phyloP scores from a whole-genome alignment of 2,888 invertebrate genomes.

The Calephelis perditalis region DNA sequence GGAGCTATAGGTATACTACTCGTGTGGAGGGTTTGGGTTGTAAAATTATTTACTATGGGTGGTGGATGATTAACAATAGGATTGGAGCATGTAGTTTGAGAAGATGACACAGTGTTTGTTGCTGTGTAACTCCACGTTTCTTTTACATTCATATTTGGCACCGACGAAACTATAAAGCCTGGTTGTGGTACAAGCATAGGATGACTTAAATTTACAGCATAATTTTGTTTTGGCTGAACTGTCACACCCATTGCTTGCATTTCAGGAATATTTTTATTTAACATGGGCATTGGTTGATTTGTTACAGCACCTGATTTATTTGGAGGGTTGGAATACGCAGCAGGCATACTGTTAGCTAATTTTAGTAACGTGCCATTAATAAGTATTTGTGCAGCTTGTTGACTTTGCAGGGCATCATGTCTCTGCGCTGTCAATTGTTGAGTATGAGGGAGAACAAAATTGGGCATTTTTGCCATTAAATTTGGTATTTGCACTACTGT shows the following conservation, averaged over 20 bases:
- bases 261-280: slow-evolving; percentile 67
- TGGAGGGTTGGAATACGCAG: slow-evolving; percentile 48
- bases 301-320: slow-evolving; percentile 56
- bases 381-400: slow-evolving; percentile 66
- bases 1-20: slow-evolving; percentile 71
- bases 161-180: slow-evolving; percentile 71
- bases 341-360: slow-evolving; percentile 57
- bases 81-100: slow-evolving; percentile 55
- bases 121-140: slow-evolving; percentile 67
- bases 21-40: slow-evolving; percentile 55
- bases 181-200: slow-evolving; percentile 68
- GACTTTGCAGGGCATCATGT: slow-evolving; percentile 63
- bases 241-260: slow-evolving; percentile 68
- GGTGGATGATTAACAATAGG: slow-evolving; percentile 60
- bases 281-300: slow-evolving; percentile 56
- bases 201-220: slow-evolving; percentile 72
- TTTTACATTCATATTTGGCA: slow-evolving; percentile 73
- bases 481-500: slow-evolving; percentile 80
- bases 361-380: slow-evolving; percentile 74
- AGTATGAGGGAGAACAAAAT: slow-evolving; percentile 67
- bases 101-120: slow-evolving; percentile 47
- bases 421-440: slow-evolving; percentile 53
- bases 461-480: slow-evolving; percentile 77
- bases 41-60: slow-evolving; percentile 53
- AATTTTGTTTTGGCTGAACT: slow-evolving; percentile 72